Percentiles rank a stretch among this genome's conserved stretches.
Conservation (phyloP, 2,888 invertebrate species). For the Brenthis daphne region DNA sequence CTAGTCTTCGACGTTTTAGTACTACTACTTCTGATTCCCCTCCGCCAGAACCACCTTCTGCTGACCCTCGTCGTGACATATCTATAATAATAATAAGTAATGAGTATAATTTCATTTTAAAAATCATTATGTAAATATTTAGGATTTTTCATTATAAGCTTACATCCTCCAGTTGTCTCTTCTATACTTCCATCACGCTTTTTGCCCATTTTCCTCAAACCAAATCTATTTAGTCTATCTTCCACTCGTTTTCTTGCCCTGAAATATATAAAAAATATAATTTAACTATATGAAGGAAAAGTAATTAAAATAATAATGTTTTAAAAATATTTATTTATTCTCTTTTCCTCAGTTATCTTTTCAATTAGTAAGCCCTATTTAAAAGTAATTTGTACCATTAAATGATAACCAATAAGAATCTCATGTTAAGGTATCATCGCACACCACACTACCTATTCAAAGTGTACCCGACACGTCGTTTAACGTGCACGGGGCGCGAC, state of each 20-base stretch:
- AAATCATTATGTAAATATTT: background rate
- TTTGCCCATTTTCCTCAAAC: constrained; percentile 91
- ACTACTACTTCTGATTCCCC: constrained; percentile 93
- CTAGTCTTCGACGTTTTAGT: constrained; percentile 92
- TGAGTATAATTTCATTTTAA: background rate
- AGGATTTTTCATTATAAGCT: constrained; percentile 52
- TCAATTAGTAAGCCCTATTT: too few species aligned
- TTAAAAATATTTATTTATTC: too few species aligned
- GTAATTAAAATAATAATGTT: background rate
- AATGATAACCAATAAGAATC: background rate
- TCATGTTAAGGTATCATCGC: background rate
- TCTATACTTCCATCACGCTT: constrained; percentile 94
- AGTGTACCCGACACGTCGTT: constrained; percentile 70
- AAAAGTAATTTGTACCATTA: too few species aligned
- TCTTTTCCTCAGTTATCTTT: too few species aligned
- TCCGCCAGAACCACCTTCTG: constrained; percentile 88
- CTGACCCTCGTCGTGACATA: constrained; percentile 89
- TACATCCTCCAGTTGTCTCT: constrained; percentile 90
- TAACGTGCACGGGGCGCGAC: constrained; percentile 62
- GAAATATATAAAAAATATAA: constrained; percentile 35
- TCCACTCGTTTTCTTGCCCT: constrained; percentile 94
- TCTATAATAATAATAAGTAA: constrained; percentile 44
- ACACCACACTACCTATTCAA: constrained; percentile 58
- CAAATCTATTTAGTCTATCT: constrained; percentile 92
- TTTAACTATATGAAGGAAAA: background rate